Base-by-base conservation (phyloP, 2,888 invertebrate genomes). In the Synergus gifuensis region DNA sequence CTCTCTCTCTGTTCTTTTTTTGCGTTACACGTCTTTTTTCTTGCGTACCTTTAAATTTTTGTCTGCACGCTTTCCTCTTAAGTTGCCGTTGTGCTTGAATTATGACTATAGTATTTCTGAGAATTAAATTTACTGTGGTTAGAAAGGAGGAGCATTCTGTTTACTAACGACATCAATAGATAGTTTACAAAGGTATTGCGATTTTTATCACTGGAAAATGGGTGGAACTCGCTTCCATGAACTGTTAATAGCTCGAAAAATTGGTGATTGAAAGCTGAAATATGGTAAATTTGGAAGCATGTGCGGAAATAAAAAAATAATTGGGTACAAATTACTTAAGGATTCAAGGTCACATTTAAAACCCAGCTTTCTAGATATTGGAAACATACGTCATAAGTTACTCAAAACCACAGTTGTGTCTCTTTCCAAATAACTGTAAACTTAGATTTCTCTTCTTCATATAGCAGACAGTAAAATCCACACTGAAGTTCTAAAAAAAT, bases 21-120 rank as follows among this genome's bases (percentile, higher is more conserved):
- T 81, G 40, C 62, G 62, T 79, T 69, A 76, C 76, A 42, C 22
- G 54, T 77, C 76, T 82, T 85, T 73, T 80, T 78, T 54, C 78
- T 76, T 18, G 49, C 42, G 58, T 76, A 66, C 54, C 76, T 81
- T 78, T 80, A 76, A 60, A 60, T 81, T 77, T 67, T 78, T 73
- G 44, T 78, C 49, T 73, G 62, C 76, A 77, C 36, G 73, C 54
- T 73, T 54, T 36, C 49, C 36, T 73, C 69, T 36, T 16, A 9
- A 73, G n/a, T 49, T 16, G 1, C 16, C 16, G 49, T 36, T 73
- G 11, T 14, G 22, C 16, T 67, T 28, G 16, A 36, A 69, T 18
- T 18, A 4, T 5, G 36, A 40, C 28, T 49, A 42, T 28, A 60
- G 64, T 54, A 62, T 78, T 78, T 44, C n/a, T 11, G 14, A 40